Evolutionary conservation across 2,113 vertebrate genomes (phyloP).

Genomic region (Myotis yumanensis): DNA sequence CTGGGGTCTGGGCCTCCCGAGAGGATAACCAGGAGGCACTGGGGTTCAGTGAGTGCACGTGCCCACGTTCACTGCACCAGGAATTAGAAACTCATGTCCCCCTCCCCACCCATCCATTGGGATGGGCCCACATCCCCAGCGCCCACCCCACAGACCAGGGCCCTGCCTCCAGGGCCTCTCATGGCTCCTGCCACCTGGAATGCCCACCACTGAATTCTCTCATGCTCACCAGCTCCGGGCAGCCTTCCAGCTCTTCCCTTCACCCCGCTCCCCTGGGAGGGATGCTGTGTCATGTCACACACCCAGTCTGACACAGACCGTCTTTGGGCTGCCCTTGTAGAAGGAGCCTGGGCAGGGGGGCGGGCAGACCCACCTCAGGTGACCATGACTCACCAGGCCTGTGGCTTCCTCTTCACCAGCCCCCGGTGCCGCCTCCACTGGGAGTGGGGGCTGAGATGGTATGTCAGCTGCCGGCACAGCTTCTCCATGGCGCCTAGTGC

Average conservation of each 20-base stretch:
- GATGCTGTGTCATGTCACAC: not conserved
- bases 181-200: not conserved
- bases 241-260: not conserved
- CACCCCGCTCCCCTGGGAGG: not conserved
- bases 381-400: slow-evolving; percentile 91
- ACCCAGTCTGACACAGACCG: not conserved
- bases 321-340: not conserved
- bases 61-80: not conserved
- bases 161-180: not conserved
- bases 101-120: no score
- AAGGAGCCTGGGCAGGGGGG: fast-evolving
- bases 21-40: not conserved
- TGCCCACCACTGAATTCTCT: not conserved
- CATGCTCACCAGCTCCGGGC: not conserved
- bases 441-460: slow-evolving; percentile 98
- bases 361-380: not conserved
- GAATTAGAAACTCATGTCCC: not conserved
- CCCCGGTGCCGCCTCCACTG: slow-evolving; percentile 95
- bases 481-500: slow-evolving; percentile 96
- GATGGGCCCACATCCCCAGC: not conserved
- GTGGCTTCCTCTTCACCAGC: slow-evolving; percentile 95
- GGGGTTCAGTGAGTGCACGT: no score
- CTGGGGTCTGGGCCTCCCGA: not conserved
- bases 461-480: slow-evolving; percentile 97
- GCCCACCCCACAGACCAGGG: not conserved